Evolutionary conservation across 2,888 invertebrate genomes (phyloP), one percentile per base, ranked within the genome.

Genomic region (Pantelozetes paolii): DNA sequence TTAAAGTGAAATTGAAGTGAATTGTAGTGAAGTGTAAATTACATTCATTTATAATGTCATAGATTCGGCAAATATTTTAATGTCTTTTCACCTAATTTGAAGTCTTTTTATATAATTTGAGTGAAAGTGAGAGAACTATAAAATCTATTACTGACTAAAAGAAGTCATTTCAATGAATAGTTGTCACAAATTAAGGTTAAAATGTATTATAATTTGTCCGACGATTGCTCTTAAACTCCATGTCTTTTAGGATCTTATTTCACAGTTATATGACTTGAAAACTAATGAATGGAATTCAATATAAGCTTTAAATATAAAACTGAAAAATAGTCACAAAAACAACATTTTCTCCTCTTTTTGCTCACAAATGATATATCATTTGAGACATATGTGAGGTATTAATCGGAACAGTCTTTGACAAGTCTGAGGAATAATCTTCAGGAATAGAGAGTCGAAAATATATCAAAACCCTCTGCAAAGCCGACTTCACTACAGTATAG

Each of bases 21-120:
- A 45, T 45, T 18, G 45, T 13, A 45, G 15, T 2, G 15, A 45
- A 62, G 42, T 40, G 67, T 67, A n/a, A 67, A 42, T 40, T 67
- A 67, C 67, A 32, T 6, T 2, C 8, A 62, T 18, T 23, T 11
- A 40, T n/a, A 67, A 67, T 30, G 42, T 11, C 23, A 67, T 40
- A n/a, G 40, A 67, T n/a, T 67, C 42, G 23, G 67, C 42, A 40
- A 67, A 36, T 67, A 67, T 67, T 67, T 40, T 67, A 67, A 67
- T 67, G 67, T 2, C n/a, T 62, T 62, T 18, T n/a, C n/a, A n/a
- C 59, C 18, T 67, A 67, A 67, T 67, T 67, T 40, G 32, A 67
- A 67, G 67, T 20, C 42, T 67, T 67, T 40, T 67, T 40, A 36
- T 36, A 36, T 64, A 18, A 13, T 2, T 32, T 18, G 13, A 64